Conservation (phyloP, 2,113 vertebrate species). For the Xenotilapia caudafasciata region DNA sequence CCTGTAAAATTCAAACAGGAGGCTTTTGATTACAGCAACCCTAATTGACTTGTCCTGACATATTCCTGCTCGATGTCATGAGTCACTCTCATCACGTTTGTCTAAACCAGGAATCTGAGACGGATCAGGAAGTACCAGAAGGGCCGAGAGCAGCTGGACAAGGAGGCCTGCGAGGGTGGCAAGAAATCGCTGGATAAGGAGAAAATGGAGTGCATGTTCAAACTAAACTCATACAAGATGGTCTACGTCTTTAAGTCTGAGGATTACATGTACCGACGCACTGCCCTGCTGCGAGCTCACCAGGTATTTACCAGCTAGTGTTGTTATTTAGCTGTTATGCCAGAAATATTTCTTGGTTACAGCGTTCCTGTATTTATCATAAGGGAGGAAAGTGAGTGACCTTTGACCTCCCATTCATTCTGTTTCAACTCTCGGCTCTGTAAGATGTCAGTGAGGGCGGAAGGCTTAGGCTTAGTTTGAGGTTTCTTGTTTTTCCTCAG, state of each 20-base stretch:
- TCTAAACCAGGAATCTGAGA: constrained; percentile 82
- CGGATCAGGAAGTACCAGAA: constrained; percentile 94
- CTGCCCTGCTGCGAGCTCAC: constrained; percentile 88
- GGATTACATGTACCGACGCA: constrained; percentile 98
- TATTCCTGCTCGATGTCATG: neutral
- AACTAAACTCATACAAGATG: constrained; percentile 99
- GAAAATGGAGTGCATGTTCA: constrained; percentile 97
- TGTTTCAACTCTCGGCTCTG: neutral
- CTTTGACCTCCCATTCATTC: neutral
- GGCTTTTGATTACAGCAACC: neutral
- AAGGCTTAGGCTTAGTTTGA: neutral
- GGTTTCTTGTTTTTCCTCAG: constrained; percentile 53
- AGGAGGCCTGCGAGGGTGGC: constrained; percentile 80
- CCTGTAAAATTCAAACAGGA: neutral
- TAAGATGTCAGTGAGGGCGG: neutral
- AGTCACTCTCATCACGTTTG: neutral
- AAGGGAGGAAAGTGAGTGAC: neutral
- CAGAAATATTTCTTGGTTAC: neutral
- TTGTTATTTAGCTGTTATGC: neutral
- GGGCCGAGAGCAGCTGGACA: constrained; percentile 88
- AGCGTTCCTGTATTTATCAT: neutral
- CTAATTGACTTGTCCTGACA: neutral
- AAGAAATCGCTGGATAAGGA: constrained; percentile 87
- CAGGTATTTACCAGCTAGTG: constrained; percentile 74
- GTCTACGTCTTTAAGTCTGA: constrained; percentile 99